phyloP scores from a whole-genome alignment of 2,113 vertebrate genomes.

The Cercopithecus mona region DNA sequence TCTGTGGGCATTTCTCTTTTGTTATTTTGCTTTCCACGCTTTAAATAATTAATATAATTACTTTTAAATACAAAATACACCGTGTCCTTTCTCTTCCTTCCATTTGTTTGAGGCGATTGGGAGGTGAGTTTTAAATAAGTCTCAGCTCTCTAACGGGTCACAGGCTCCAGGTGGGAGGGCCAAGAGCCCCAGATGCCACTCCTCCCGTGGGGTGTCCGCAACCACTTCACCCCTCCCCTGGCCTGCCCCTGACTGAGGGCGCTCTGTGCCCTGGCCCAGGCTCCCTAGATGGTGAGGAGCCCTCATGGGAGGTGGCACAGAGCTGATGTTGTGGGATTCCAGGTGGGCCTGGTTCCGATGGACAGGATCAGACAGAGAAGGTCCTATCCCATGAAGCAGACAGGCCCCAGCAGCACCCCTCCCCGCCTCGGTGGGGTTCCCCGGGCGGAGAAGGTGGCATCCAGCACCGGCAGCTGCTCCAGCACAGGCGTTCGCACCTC shows the following conservation, averaged over 20 bases:
- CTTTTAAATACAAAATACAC: slow-evolving; percentile 81
- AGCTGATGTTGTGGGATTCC: slow-evolving; percentile 11
- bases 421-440: slow-evolving; percentile 90
- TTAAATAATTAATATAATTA: slow-evolving; percentile 82
- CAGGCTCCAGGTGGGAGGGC: slow-evolving; percentile 38
- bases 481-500: slow-evolving; percentile 92
- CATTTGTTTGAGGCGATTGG: slow-evolving; percentile 47
- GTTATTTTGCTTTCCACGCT: slow-evolving; percentile 58
- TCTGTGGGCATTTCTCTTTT: slow-evolving; percentile 33
- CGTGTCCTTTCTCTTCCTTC: slow-evolving; percentile 73
- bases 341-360: not conserved
- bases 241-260: not conserved
- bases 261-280: not conserved
- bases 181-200: not conserved
- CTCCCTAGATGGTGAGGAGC: not conserved
- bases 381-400: slow-evolving; percentile 94
- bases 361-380: slow-evolving; percentile 68
- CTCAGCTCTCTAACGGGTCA: slow-evolving; percentile 50
- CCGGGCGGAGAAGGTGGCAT: slow-evolving; percentile 92
- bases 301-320: not conserved
- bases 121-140: slow-evolving; percentile 74
- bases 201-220: not conserved
- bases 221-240: not conserved
- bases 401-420: slow-evolving; percentile 95
- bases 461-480: slow-evolving; percentile 94